phyloP scores from a whole-genome alignment of 1,140 invertebrate species.

The Trachymyrmex cornetzi region DNA sequence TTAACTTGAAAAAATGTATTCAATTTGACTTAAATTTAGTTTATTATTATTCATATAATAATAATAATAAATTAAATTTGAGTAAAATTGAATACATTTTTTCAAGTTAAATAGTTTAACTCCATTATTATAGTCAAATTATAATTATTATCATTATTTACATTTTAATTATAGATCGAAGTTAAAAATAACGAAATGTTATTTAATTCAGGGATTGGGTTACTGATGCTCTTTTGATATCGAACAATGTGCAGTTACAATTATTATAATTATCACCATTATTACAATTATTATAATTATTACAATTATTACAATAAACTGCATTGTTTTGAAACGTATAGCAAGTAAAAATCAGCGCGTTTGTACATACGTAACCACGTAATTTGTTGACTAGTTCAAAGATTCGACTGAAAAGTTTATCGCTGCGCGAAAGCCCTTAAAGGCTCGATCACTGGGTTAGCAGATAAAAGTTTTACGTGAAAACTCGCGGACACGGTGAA shows the following conservation, averaged over 20 bases:
- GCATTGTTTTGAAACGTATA: background rate
- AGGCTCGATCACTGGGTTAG: constrained; percentile 28
- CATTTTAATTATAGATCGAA: too few species aligned
- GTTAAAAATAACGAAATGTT: too few species aligned
- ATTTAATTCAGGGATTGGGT: too few species aligned
- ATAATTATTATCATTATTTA: too few species aligned
- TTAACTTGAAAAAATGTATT: too few species aligned
- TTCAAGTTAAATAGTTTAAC: too few species aligned
- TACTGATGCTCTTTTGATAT: too few species aligned
- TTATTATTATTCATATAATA: too few species aligned
- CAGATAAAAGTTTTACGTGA: constrained; percentile 55
- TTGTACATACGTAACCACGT: background rate
- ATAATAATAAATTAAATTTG: too few species aligned
- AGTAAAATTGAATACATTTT: too few species aligned
- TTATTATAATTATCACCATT: background rate
- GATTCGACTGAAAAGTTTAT: constrained; percentile 57
- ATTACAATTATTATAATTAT: background rate
- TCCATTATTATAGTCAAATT: too few species aligned
- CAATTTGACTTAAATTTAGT: too few species aligned
- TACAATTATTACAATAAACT: background rate
- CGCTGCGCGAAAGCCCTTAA: constrained; percentile 33
- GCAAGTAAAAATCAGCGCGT: background rate
- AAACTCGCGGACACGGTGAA: constrained; percentile 53
- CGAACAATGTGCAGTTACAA: background rate
- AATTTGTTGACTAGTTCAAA: constrained; percentile 60